Conservation (phyloP, 2,113 vertebrate species). For the Carassius gibelio region DNA sequence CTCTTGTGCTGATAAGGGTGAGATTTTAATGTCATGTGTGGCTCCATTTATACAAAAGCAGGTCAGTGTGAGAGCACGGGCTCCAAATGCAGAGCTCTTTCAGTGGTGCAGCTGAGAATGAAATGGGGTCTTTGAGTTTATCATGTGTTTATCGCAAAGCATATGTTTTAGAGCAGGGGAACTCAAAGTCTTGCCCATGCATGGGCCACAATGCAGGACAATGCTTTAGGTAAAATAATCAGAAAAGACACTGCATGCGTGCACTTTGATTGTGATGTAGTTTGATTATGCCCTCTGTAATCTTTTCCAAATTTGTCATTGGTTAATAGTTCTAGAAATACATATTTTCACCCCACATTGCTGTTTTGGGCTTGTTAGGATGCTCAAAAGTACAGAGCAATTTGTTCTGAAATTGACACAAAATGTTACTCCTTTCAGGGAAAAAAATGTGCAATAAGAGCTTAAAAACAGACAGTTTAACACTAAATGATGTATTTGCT, state of each 20-base stretch:
- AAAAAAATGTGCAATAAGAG: not conserved
- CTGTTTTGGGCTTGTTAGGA: not conserved
- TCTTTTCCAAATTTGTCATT: not conserved
- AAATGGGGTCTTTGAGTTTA: not conserved
- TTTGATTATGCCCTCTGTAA: no score
- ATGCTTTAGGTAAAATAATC: not conserved
- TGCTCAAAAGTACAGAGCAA: not conserved
- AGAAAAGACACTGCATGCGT: no score
- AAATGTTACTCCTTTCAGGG: not conserved
- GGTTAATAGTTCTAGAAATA: not conserved
- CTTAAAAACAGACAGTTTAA: not conserved
- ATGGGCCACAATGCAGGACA: not conserved
- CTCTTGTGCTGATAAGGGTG: constrained; percentile 18
- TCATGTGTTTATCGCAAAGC: not conserved
- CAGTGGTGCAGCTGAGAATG: not conserved
- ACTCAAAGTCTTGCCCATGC: not conserved
- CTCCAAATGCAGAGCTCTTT: not conserved
- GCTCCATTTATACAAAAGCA: constrained; percentile 6
- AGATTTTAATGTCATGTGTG: not conserved
- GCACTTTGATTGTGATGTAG: no score
- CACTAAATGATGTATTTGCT: not conserved
- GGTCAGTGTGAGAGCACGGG: not conserved
- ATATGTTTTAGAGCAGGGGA: not conserved
- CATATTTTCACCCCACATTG: no score
- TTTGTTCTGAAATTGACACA: not conserved